Evolutionary conservation across 2,797 vertebrate genomes (phyloP).

Genomic region (Salmo trutta): DNA sequence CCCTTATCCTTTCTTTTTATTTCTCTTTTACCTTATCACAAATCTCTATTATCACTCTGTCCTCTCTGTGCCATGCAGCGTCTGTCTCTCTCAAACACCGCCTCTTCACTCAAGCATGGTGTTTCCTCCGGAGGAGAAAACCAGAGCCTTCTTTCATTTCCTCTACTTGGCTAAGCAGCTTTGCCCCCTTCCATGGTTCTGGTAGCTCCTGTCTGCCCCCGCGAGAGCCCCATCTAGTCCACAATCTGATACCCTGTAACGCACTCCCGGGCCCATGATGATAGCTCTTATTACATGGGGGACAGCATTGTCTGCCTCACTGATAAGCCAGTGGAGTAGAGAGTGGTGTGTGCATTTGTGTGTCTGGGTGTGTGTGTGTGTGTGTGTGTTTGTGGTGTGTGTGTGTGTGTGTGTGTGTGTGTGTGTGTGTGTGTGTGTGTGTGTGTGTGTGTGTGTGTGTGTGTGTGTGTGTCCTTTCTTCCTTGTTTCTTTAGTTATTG

Average conservation of each 20-base stretch:
- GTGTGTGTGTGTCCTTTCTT: not conserved
- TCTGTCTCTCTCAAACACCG: constrained; percentile 43
- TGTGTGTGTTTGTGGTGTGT: constrained; percentile 10
- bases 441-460: not conserved
- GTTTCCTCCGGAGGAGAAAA: constrained; percentile 51
- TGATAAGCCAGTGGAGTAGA: constrained; percentile 65
- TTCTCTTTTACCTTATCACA: constrained; percentile 45
- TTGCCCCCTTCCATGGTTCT: constrained; percentile 61
- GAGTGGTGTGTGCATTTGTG: constrained; percentile 12
- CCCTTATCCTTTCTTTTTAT: constrained; percentile 34
- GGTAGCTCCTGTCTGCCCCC: constrained; percentile 58
- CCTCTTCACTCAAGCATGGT: constrained; percentile 66
- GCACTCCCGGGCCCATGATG: constrained; percentile 70
- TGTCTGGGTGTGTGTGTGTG: constrained; percentile 15
- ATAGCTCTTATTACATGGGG: constrained; percentile 71
- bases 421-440: constrained; percentile 18
- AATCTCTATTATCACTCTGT: constrained; percentile 56
- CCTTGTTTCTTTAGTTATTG: not conserved
- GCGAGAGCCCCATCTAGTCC: constrained; percentile 69
- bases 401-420: constrained; percentile 2
- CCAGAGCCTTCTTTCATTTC: constrained; percentile 69
- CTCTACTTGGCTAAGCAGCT: constrained; percentile 64
- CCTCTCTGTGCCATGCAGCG: constrained; percentile 31
- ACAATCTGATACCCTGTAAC: constrained; percentile 75
- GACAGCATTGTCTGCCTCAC: constrained; percentile 70